Evolutionary conservation across 2,797 vertebrate species (phyloP).

Genomic region (Rhabdomys pumilio): DNA sequence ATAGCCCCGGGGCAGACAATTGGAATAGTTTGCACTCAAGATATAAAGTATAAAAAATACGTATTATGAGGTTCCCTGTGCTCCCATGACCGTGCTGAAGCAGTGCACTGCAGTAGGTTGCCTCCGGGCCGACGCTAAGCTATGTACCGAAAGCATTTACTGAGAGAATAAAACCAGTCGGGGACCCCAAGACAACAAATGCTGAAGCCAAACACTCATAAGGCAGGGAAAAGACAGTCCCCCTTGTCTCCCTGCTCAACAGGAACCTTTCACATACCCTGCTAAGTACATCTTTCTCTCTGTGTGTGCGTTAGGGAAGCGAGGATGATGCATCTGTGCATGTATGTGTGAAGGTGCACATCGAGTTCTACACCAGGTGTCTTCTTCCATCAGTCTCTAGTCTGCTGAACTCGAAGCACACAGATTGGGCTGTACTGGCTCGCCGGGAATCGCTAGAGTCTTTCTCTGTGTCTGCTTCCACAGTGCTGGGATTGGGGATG

Average conservation of each 20-base stretch:
- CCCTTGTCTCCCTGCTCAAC: background rate
- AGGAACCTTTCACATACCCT: background rate
- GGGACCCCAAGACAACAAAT: background rate
- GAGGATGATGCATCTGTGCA: rapidly evolving
- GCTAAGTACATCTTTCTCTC: background rate
- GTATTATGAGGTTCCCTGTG: constrained; percentile 44
- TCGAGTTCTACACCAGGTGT: background rate
- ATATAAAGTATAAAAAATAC: constrained; percentile 51
- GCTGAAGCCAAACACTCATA: background rate
- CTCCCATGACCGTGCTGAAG: background rate
- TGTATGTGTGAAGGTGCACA: background rate
- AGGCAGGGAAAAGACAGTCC: background rate
- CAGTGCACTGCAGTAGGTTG: background rate
- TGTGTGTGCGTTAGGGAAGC: background rate
- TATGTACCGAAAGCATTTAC: background rate
- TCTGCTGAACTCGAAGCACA: background rate
- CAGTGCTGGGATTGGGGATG: background rate
- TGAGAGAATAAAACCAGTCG: background rate
- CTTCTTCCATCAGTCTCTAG: background rate
- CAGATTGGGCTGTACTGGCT: background rate
- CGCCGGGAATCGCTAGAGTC: background rate
- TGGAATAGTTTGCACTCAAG: constrained; percentile 50
- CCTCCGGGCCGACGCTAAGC: background rate
- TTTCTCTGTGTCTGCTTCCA: background rate
- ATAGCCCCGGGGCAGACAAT: background rate